These are phyloP conservation scores for Panagrolaimus sp. DNA, from an alignment of 1,140 invertebrate genomes.

Conservation along the genomic window DNA sequence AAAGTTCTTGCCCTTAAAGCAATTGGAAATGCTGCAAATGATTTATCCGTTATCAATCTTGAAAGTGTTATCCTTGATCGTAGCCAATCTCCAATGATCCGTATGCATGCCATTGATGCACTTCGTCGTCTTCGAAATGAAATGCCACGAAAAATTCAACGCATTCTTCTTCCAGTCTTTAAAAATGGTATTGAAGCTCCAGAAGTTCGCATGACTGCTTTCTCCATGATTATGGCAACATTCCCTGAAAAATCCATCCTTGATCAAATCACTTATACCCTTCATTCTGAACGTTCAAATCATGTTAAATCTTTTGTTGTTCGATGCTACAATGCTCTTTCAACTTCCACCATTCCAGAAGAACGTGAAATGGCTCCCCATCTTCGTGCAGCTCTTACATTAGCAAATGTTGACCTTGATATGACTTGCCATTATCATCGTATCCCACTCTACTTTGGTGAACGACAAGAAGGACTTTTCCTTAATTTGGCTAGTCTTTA, in stretches of 20 bases:
- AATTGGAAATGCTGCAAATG: constrained; percentile 48
- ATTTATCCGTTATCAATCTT: constrained; percentile 38
- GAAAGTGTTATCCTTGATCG: constrained; percentile 46
- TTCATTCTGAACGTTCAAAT: constrained; percentile 30
- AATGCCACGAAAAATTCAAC: constrained; percentile 36
- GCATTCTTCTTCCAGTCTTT: constrained; percentile 39
- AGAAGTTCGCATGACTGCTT: constrained; percentile 45
- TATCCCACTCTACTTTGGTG: constrained; percentile 26
- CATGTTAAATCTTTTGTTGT: constrained; percentile 40
- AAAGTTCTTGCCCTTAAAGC: constrained; percentile 48
- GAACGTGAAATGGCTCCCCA: constrained; percentile 36
- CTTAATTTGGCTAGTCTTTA: constrained; percentile 28
- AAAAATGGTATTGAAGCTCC: constrained; percentile 33
- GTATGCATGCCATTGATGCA: constrained; percentile 28
- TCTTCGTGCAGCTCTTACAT: constrained; percentile 30
- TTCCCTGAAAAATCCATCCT: constrained; percentile 19
- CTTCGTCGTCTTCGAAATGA: constrained; percentile 32
- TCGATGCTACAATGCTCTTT: constrained; percentile 27
- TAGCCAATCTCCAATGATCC: constrained; percentile 13
- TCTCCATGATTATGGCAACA: constrained; percentile 37
- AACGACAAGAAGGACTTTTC: constrained; percentile 40
- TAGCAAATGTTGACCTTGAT: background rate
- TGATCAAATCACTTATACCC: constrained; percentile 28
- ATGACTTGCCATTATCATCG: constrained; percentile 16
- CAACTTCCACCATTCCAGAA: constrained; percentile 28